Evolutionary conservation across 2,888 invertebrate species (phyloP).

Genomic region (Athalia cordata): DNA sequence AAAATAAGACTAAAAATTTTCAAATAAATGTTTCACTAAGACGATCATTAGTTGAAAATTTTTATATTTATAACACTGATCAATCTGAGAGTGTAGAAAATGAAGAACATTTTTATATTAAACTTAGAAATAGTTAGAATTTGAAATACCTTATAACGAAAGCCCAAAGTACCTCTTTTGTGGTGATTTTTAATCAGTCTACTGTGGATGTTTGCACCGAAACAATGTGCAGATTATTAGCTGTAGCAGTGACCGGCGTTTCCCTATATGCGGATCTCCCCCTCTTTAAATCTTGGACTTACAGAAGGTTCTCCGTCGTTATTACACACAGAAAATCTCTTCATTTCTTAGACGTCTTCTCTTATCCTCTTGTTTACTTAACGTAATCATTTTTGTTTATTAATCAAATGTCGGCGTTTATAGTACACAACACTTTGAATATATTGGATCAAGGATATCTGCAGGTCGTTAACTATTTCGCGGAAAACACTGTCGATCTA

Average conservation of each 20-base stretch:
- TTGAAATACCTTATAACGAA: slow-evolving; percentile 15
- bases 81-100: not conserved
- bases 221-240: slow-evolving; percentile 49
- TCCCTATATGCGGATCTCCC: slow-evolving; percentile 63
- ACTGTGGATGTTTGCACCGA: slow-evolving; percentile 13
- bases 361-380: slow-evolving; percentile 23
- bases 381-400: not conserved
- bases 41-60: not conserved
- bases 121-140: not conserved
- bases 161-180: slow-evolving; percentile 13
- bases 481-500: not conserved
- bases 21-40: not conserved
- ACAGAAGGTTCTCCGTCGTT: slow-evolving; percentile 10
- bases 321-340: slow-evolving; percentile 25
- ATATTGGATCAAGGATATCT: not conserved
- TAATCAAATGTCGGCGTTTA: slow-evolving; percentile 10
- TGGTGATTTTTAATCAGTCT: not conserved
- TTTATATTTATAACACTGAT: not conserved
- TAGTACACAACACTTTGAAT: not conserved
- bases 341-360: slow-evolving; percentile 22
- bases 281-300: slow-evolving; percentile 52
- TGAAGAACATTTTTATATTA: not conserved
- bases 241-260: slow-evolving; percentile 57
- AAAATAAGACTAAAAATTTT: too few species aligned
- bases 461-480: not conserved